These are phyloP conservation scores for Pantherophis alleghaniensis DNA, from an alignment of 2,797 vertebrate species.

Conservation along the genomic window DNA sequence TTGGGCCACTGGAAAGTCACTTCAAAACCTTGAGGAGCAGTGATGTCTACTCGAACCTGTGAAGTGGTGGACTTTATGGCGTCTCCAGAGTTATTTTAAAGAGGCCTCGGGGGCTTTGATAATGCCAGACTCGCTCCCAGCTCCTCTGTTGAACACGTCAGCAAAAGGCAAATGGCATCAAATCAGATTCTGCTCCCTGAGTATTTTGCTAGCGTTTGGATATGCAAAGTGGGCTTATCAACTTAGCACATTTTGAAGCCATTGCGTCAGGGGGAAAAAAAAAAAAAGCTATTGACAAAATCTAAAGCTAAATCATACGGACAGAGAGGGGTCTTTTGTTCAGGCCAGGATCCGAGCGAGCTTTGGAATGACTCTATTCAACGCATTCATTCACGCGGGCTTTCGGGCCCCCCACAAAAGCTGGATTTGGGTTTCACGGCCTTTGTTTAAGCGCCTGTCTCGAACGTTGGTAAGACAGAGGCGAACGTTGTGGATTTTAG, in stretches of 20 bases:
- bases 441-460: neutral
- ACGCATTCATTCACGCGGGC: neutral
- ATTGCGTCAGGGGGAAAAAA: neutral
- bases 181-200: neutral
- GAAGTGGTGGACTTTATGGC: neutral
- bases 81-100: neutral
- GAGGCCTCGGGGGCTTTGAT: neutral
- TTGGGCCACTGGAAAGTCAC: neutral
- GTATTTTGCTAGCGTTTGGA: neutral
- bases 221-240: fast-evolving
- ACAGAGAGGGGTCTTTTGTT: neutral
- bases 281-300: neutral
- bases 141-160: constrained; percentile 20
- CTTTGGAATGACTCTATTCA: neutral
- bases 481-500: neutral
- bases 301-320: neutral
- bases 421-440: neutral
- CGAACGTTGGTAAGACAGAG: neutral
- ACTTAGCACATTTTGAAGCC: neutral
- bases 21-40: neutral
- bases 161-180: constrained; percentile 5
- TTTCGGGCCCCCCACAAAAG: neutral
- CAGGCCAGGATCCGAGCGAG: neutral
- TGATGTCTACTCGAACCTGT: neutral
- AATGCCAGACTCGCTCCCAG: neutral